A percentile compares a stretch with the other conserved stretches of the same genome.
These are phyloP conservation scores for Phortica okadai DNA, from an alignment of 2,888 invertebrate species.

Conservation along the genomic window DNA sequence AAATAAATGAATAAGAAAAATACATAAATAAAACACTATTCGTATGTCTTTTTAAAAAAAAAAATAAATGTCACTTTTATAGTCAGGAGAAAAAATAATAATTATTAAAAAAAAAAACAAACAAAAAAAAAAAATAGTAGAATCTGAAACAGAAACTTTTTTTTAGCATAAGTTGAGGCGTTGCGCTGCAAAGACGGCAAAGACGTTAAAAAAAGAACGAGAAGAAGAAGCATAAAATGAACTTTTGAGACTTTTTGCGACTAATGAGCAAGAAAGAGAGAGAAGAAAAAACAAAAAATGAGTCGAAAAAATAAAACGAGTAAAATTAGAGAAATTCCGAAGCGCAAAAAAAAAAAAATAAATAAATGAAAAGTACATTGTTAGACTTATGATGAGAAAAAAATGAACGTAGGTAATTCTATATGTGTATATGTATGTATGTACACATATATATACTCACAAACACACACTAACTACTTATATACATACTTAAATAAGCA, in stretches of 20 bases:
- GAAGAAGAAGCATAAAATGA: background rate
- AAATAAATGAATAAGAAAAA: background rate
- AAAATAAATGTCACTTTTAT: constrained; percentile 33
- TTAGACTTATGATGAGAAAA: background rate
- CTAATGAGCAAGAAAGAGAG: no score
- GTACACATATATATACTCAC: no score
- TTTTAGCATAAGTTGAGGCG: constrained; percentile 25
- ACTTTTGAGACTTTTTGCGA: no score
- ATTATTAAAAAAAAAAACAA: constrained; percentile 10
- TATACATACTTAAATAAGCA: constrained; percentile 10
- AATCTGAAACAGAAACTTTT: constrained; percentile 5
- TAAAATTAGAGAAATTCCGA: background rate
- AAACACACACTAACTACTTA: background rate
- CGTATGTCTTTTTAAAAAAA: constrained; percentile 21
- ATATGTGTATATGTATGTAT: background rate
- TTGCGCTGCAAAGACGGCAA: background rate
- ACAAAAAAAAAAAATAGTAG: background rate
- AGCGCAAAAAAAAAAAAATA: background rate
- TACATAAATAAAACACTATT: constrained; percentile 3
- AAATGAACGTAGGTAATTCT: constrained; percentile 14
- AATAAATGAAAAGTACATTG: background rate
- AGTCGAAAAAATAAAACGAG: background rate
- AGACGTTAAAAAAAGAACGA: background rate
- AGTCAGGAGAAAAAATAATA: background rate
- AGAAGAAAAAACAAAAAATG: background rate